Conservation (phyloP, 2,113 vertebrate species). For the Benthochromis sp. region DNA sequence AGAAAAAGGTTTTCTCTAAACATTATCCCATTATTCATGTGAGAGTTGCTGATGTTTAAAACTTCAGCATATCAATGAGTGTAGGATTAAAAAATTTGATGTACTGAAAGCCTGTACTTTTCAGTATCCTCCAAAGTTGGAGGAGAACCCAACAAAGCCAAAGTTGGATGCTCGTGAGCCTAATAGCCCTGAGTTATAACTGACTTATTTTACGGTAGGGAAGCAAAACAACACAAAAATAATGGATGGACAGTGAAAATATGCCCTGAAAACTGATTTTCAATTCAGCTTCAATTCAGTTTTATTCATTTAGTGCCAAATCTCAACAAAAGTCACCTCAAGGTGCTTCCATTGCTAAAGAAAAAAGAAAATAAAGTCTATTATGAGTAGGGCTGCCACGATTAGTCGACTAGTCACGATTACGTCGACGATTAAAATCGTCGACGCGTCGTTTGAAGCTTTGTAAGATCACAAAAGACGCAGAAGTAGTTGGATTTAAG, state of each 20-base stretch:
- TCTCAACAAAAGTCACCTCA: background rate
- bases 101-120: background rate
- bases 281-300: background rate
- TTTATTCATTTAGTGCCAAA: background rate
- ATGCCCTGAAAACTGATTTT: background rate
- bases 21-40: background rate
- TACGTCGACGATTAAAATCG: too few relatives aligned
- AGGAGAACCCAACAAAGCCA: background rate
- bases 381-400: too few relatives aligned
- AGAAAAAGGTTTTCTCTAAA: background rate
- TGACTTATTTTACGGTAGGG: background rate
- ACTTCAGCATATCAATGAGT: background rate
- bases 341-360: background rate
- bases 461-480: too few relatives aligned
- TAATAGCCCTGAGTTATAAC: background rate
- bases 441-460: too few relatives aligned
- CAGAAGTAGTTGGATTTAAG: too few relatives aligned
- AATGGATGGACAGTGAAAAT: background rate
- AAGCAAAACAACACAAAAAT: background rate
- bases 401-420: too few relatives aligned
- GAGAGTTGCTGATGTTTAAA: background rate
- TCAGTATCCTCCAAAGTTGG: background rate
- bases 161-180: background rate
- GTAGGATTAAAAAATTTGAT: background rate
- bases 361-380: background rate